Base-by-base conservation (phyloP, 2,888 invertebrate genomes). In the Aromia moschata region DNA sequence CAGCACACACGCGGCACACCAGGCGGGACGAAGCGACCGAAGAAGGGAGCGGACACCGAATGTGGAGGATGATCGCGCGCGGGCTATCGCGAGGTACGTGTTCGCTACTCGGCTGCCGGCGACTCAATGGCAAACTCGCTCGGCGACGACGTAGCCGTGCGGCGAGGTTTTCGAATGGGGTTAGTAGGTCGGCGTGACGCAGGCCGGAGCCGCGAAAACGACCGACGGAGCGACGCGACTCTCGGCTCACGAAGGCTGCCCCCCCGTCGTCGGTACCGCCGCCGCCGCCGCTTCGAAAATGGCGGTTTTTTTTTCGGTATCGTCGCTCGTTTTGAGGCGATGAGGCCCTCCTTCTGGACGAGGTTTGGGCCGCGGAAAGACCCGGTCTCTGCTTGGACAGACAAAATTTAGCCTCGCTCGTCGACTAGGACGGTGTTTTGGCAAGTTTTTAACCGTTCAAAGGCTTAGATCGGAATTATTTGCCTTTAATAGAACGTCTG, bases 121-220 rank as follows among this genome's bases (percentile, higher is more conserved):
- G 60, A 75, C 79, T 79, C 77, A 79, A 79, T 79, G 80, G 77
- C 76, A 77, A 60, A 45, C 51, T 72, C n/a, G n/a, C n/a, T n/a
- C 76, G 70, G 72, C 71, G 72, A n/a, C 76, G 70, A 72, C 72
- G 72, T 71, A 56, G 71, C 71, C 60, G 63, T 60, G 67, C 69
- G 74, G 78, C 77, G 78, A 78, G 77, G 78, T 84, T 85, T 84
- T 82, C 82, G 83, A 87, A 82, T 84, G 86, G 81, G 86, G 87
- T 86, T 86, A 87, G 86, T 87, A 84, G 87, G 87, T 87, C 87
- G 87, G 84, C 83, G 83, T 84, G 85, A 86, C 86, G 86, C 78
- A 77, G 75, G 72, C 72, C 73, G n/a, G 72, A 74, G 68, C 68
- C 70, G 75, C 76, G 74, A 96, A 82, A 38, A 90, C 87, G 67